A percentile compares a stretch with the other conserved stretches of the same genome.
Conservation (phyloP, 2,888 invertebrate species). For the Pachycephus smyrnensis region DNA sequence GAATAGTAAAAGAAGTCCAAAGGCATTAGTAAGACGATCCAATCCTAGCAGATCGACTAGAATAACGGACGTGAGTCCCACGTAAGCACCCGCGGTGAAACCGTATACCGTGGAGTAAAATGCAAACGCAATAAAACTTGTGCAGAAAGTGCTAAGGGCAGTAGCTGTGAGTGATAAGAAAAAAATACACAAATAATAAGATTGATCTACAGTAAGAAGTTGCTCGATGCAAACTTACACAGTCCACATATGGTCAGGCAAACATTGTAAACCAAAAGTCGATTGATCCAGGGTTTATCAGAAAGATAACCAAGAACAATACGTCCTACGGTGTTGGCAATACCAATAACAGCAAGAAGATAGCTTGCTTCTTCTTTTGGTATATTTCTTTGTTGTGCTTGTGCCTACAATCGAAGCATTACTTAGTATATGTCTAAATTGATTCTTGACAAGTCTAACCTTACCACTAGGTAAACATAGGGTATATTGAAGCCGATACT, state of each 20-base stretch:
- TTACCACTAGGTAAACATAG: conserved; percentile 83
- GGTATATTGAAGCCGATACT: conserved; percentile 96
- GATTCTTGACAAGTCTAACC: conserved; percentile 25
- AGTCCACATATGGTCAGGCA: conserved; percentile 91
- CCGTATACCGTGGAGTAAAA: conserved; percentile 87
- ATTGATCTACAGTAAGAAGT: neutral
- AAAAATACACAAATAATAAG: neutral
- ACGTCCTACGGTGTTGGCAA: conserved; percentile 90
- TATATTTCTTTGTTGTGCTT: conserved; percentile 75
- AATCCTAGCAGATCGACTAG: conserved; percentile 94
- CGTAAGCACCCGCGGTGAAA: conserved; percentile 94
- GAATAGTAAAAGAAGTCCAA: conserved; percentile 90
- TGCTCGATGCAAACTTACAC: conserved; percentile 70
- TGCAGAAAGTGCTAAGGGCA: conserved; percentile 81
- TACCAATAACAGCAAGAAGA: conserved; percentile 84
- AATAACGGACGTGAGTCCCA: conserved; percentile 95
- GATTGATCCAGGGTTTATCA: conserved; percentile 92
- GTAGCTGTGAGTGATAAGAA: conserved; percentile 74
- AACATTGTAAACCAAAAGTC: conserved; percentile 89
- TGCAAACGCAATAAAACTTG: conserved; percentile 78
- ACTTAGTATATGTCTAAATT: no score
- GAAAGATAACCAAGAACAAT: conserved; percentile 88
- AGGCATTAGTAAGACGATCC: conserved; percentile 94
- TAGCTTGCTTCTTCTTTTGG: conserved; percentile 74
- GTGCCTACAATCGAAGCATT: conserved; percentile 66